Base-by-base conservation (phyloP, 2,888 invertebrate genomes). In the Hydroisotoma schaefferi region DNA sequence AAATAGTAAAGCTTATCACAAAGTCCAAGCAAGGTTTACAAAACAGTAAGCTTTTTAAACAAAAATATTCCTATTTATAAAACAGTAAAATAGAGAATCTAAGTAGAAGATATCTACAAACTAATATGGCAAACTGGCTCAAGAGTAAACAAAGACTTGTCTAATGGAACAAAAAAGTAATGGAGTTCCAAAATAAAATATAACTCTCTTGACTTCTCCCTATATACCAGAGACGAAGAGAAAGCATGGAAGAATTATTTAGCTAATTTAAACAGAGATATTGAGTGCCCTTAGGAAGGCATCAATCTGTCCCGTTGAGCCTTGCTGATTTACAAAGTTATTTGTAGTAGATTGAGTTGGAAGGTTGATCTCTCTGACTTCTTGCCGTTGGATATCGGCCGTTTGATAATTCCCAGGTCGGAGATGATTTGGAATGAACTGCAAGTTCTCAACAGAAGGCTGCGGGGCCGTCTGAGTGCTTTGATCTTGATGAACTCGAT, bases 271-370 rank as follows among this genome's bases (percentile, higher is more conserved):
- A 60, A 74, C 69, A 27, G 69, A 71, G 59, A 76, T 70, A 67
- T 75, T 76, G 55, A 77, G 76, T 58, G 86, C 87, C 76, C 88
- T 82, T 64, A 90, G 82, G 79, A 88, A 90, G 58, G 87, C 86
- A 75, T 88, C 88, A 73, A 90, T 87, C 76, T 88, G 88, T 5
- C 88, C 87, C 38, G 82, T 80, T 44, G 85, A 83, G 22, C 63
- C 61, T 33, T 47, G 29, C 26, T 33, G 61, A 38, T 28, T 55
- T 54, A 40, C 56, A 51, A 33, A 57, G 55, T 46, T 33, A 33
- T 43, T 43, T 18, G 12, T 6, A 27, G 48, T 46, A 37, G 55
- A 58, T 23, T 56, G 26, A 10, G 43, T 47, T 37, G 48, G 58
- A 28, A 51, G n/a, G 12, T 23, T 52, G 26, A 53, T 29, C 23